These are phyloP conservation scores for Antechinus stuartii DNA, from an alignment of 2,113 vertebrate species.

Conservation along the genomic window DNA sequence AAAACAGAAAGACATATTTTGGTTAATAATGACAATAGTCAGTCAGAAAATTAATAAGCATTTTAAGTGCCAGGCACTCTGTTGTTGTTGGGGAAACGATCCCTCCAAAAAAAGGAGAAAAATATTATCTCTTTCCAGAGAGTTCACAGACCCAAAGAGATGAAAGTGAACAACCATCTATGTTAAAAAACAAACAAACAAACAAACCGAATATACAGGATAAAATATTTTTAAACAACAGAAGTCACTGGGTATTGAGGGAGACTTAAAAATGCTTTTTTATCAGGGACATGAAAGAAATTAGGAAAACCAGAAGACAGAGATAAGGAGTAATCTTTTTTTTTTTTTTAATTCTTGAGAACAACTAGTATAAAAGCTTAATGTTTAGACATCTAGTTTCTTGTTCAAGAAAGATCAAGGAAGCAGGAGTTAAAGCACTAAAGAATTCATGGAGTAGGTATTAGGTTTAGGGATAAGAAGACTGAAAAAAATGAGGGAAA, in stretches of 20 bases:
- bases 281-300: background rate
- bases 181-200: background rate
- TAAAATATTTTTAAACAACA: background rate
- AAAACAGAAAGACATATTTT: background rate
- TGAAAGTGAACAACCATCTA: background rate
- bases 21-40: background rate
- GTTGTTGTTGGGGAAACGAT: background rate
- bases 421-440: too few species aligned
- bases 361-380: background rate
- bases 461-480: background rate
- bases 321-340: too few species aligned
- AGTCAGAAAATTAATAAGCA: background rate
- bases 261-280: background rate
- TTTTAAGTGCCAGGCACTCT: background rate
- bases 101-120: background rate
- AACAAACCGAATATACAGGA: background rate
- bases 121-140: background rate
- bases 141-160: background rate
- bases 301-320: background rate
- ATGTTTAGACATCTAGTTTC: background rate
- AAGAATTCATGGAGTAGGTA: background rate
- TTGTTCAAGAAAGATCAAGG: too few species aligned
- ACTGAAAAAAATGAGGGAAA: background rate
- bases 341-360: too few species aligned
- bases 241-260: background rate